A percentile compares a stretch with the other conserved stretches of the same genome.
Evolutionary conservation across 2,113 vertebrate species (phyloP).

Genomic region (Paramisgurnus dabryanus): DNA sequence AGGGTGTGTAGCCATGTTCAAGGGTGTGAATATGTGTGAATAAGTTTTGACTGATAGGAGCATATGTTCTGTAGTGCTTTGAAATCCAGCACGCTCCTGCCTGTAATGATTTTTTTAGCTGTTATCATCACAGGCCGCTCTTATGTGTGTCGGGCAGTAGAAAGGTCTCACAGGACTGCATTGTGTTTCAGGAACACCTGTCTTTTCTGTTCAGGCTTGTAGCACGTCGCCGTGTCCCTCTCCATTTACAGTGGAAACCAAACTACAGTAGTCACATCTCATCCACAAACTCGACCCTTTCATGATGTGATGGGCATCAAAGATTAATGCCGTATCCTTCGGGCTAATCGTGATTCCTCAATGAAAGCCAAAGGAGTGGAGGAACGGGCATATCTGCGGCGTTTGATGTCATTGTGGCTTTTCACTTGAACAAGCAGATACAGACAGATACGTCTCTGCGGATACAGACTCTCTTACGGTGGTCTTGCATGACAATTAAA

Average conservation of each 20-base stretch:
- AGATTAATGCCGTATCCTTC: constrained; percentile 42
- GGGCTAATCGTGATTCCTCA: constrained; percentile 5
- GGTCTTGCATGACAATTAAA: not conserved
- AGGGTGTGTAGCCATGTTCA: not conserved
- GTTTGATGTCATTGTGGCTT: not conserved
- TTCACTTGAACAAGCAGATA: not conserved
- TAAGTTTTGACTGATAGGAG: constrained; percentile 43
- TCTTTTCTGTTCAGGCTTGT: constrained; percentile 49
- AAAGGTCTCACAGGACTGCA: constrained; percentile 44
- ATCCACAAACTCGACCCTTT: constrained; percentile 35
- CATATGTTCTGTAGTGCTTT: constrained; percentile 37
- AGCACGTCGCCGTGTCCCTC: constrained; percentile 39
- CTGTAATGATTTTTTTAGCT: constrained; percentile 44
- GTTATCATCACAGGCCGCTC: constrained; percentile 50
- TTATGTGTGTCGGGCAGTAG: constrained; percentile 33
- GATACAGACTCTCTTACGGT: not conserved
- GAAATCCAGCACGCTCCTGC: constrained; percentile 26
- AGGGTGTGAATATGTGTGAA: constrained; percentile 12
- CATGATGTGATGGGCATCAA: constrained; percentile 34
- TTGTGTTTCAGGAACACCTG: constrained; percentile 54
- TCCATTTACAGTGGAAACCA: constrained; percentile 50
- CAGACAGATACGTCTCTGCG: not conserved
- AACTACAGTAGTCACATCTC: constrained; percentile 30
- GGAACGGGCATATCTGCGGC: not conserved
- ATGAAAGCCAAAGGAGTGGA: not conserved